Percentiles rank a stretch among this genome's conserved stretches.
Evolutionary conservation across 2,797 vertebrate species (phyloP).

Genomic region (Echeneis naucrates): DNA sequence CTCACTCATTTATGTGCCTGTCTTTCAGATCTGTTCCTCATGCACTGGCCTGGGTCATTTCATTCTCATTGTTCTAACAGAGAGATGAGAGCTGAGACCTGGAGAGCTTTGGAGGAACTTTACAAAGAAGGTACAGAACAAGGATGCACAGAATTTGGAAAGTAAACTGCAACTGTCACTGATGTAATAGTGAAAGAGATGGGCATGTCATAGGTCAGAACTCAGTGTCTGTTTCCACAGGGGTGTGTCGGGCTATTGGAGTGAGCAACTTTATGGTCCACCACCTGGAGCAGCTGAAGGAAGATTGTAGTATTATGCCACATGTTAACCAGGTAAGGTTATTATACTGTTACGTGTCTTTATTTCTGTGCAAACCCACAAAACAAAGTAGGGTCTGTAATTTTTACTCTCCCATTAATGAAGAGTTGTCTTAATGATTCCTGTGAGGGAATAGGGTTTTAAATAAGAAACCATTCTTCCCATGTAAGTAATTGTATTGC

Average conservation of each 20-base stretch:
- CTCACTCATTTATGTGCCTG: not conserved
- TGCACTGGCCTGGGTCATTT: constrained; percentile 84
- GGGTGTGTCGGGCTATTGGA: constrained; percentile 84
- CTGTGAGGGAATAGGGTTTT: not conserved
- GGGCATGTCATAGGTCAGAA: not conserved
- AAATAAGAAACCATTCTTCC: not conserved
- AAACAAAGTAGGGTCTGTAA: not conserved
- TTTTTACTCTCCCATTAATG: not conserved
- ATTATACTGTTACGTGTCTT: not conserved
- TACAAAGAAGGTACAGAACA: constrained; percentile 77
- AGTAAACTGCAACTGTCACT: not conserved
- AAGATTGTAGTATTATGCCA: constrained; percentile 82
- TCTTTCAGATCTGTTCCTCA: constrained; percentile 87
- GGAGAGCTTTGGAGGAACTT: constrained; percentile 84
- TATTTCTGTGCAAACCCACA: not conserved
- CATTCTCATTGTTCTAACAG: constrained; percentile 69
- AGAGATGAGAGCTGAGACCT: constrained; percentile 85
- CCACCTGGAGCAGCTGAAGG: constrained; percentile 87
- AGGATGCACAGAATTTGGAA: not conserved
- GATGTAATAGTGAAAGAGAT: not conserved
- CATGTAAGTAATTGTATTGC: not conserved
- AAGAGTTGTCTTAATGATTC: not conserved
- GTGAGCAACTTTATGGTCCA: constrained; percentile 89
- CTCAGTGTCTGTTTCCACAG: constrained; percentile 59
- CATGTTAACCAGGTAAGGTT: constrained; percentile 86